Evolutionary conservation across 2,113 vertebrate genomes (phyloP).

Genomic region (Felis chaus): DNA sequence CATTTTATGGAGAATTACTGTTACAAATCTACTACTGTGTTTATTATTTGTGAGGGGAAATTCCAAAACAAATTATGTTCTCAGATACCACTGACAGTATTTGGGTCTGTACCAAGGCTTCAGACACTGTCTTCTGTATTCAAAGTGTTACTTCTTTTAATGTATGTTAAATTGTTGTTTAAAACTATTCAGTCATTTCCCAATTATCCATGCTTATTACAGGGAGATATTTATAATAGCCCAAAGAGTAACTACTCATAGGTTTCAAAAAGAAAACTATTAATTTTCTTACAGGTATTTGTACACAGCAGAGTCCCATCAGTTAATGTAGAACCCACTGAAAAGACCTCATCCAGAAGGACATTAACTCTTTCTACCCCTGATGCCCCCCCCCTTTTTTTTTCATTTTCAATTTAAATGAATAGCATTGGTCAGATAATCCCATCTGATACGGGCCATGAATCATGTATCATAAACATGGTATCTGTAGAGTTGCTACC

Average conservation of each 20-base stretch:
- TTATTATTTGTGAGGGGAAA: not conserved
- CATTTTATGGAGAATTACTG: not conserved
- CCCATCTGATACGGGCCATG: not conserved
- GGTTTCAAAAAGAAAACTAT: not conserved
- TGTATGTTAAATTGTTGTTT: constrained; percentile 10
- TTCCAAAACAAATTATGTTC: not conserved
- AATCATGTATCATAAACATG: not conserved
- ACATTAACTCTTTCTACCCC: not conserved
- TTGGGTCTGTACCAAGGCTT: constrained; percentile 20
- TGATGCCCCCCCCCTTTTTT: not conserved
- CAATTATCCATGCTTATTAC: constrained; percentile 41
- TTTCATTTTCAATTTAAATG: constrained; percentile 12
- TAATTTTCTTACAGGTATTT: constrained; percentile 31
- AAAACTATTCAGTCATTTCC: constrained; percentile 50
- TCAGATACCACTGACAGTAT: not conserved
- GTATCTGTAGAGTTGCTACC: not conserved
- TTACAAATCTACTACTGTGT: not conserved
- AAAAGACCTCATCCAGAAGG: constrained; percentile 33
- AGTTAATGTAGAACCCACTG: not conserved
- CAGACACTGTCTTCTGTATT: constrained; percentile 23
- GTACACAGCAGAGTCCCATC: not conserved
- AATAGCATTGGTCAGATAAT: not conserved
- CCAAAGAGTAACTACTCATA: not conserved
- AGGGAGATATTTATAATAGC: constrained; percentile 36
- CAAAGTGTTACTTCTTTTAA: constrained; percentile 20